Conservation (phyloP, 1,140 invertebrate genomes). For the Eriocheir sinensis region DNA sequence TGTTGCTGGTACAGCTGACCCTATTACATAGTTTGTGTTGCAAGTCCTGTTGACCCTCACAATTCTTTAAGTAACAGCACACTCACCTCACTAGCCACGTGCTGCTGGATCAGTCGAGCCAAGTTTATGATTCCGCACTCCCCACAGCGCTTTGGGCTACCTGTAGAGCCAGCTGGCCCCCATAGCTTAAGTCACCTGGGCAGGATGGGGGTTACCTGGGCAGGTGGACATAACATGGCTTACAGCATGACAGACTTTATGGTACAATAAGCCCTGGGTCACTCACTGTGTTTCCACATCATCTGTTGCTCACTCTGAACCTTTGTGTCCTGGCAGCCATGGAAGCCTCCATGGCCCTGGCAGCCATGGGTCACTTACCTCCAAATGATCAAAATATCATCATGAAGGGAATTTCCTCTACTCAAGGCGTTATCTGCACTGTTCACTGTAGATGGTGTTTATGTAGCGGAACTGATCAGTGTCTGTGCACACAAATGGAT, state of each 20-base stretch:
- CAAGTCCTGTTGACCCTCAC: constrained; percentile 50
- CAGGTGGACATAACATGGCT: constrained; percentile 1
- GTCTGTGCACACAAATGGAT: not conserved
- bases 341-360: not conserved
- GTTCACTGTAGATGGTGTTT: constrained; percentile 24
- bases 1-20: constrained; percentile 39
- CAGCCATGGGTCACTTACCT: not conserved
- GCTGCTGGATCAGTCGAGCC: constrained; percentile 63
- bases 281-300: constrained; percentile 13
- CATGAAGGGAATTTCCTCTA: not conserved
- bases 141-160: not conserved
- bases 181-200: not conserved
- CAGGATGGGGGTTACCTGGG: not conserved
- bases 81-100: constrained; percentile 29
- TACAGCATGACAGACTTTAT: constrained; percentile 1
- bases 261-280: not conserved
- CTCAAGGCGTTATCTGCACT: constrained; percentile 1
- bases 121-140: not conserved
- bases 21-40: constrained; percentile 48
- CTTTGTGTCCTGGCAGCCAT: too few relatives aligned
- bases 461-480: not conserved
- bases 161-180: not conserved
- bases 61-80: constrained; percentile 19
- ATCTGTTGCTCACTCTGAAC: not conserved
- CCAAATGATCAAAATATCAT: not conserved